Evolutionary conservation across 2,888 invertebrate genomes (phyloP).

Genomic region (Carterocephalus palaemon): DNA sequence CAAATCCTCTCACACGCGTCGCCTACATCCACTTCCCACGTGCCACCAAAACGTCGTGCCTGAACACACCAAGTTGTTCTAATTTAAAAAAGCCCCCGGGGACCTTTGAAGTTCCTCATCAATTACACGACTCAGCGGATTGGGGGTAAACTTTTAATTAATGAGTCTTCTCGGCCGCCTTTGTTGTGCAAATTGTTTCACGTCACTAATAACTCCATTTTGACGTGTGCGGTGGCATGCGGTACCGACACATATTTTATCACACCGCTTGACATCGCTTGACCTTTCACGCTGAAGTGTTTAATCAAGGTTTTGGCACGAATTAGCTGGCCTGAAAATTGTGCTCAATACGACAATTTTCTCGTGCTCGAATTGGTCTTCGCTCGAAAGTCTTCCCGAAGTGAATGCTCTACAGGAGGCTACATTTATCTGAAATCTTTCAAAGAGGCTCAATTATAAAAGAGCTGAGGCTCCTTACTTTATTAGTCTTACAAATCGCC

Average conservation of each 20-base stretch:
- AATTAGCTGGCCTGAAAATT: too few relatives aligned
- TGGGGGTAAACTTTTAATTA: constrained; percentile 31
- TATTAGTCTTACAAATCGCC: not conserved
- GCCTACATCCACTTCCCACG: not conserved
- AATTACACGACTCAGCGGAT: constrained; percentile 31
- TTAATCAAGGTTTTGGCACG: too few relatives aligned
- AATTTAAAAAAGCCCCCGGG: constrained; percentile 31
- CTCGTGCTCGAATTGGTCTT: too few relatives aligned
- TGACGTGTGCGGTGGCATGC: constrained; percentile 2
- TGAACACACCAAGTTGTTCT: constrained; percentile 24
- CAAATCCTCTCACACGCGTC: not conserved
- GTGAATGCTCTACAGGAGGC: too few relatives aligned
- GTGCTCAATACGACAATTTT: too few relatives aligned
- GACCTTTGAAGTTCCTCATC: constrained; percentile 30
- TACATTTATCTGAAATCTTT: not conserved
- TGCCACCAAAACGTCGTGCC: constrained; percentile 5
- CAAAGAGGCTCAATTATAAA: constrained; percentile 1
- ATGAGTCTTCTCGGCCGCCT: constrained; percentile 19
- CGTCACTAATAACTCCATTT: constrained; percentile 14
- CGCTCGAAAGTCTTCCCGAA: too few relatives aligned
- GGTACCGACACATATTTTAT: not conserved
- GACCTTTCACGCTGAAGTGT: too few relatives aligned
- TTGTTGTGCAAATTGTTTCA: constrained; percentile 21
- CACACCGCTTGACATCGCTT: too few relatives aligned
- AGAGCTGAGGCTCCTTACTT: not conserved